Percentiles rank a stretch among this genome's conserved stretches.
phyloP scores from a whole-genome alignment of 1,140 invertebrate species.

The Cydia amplana region DNA sequence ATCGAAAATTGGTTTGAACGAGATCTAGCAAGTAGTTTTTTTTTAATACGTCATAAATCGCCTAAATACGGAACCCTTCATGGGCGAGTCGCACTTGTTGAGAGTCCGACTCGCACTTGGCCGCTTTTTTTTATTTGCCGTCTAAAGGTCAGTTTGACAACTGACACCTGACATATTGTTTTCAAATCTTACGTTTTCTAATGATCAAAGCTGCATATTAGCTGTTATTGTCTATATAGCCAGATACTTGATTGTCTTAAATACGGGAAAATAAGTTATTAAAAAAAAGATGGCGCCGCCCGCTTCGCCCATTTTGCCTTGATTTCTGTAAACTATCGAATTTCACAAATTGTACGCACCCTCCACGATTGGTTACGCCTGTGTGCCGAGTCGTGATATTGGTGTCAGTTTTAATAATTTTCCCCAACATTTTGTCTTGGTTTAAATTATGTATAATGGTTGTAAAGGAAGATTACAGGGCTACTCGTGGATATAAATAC shows the following conservation, averaged over 20 bases:
- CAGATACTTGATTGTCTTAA: neutral
- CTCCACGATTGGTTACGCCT: slow-evolving; percentile 14
- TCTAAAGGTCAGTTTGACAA: neutral
- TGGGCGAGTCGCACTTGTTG: no score
- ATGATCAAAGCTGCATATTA: neutral
- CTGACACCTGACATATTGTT: slow-evolving; percentile 16
- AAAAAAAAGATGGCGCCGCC: slow-evolving; percentile 6
- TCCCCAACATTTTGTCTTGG: slow-evolving; percentile 13
- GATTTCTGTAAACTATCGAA: slow-evolving; percentile 25
- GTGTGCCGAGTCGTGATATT: slow-evolving; percentile 26
- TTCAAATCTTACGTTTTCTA: neutral
- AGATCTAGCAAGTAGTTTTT: no score
- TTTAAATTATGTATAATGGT: neutral
- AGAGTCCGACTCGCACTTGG: no score
- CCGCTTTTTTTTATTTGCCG: neutral
- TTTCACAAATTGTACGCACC: slow-evolving; percentile 17
- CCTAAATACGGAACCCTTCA: no score
- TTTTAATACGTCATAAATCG: no score
- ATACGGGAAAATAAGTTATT: neutral
- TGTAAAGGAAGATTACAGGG: neutral
- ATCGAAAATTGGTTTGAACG: no score
- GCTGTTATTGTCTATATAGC: neutral
- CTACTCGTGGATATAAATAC: neutral
- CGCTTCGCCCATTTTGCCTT: slow-evolving; percentile 22
- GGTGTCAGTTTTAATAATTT: slow-evolving; percentile 27